Percentiles rank a stretch among this genome's conserved stretches.
Evolutionary conservation across 1,140 invertebrate species (phyloP).

Genomic region (Nomia melanderi): DNA sequence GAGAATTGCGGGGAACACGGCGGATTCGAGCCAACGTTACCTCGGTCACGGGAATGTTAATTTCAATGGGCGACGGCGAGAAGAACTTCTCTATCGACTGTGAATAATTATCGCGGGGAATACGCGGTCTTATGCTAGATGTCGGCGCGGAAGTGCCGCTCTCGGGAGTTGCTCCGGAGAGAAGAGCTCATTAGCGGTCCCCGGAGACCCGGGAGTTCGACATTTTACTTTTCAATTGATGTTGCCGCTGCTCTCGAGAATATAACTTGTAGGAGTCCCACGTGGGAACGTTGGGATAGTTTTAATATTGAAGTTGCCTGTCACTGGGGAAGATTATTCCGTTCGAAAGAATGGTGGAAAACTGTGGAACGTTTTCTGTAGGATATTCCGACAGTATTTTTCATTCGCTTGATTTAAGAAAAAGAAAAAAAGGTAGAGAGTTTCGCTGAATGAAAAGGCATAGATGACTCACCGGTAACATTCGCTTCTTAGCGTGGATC

Average conservation of each 20-base stretch:
- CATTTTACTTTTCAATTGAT: neutral
- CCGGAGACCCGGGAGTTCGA: neutral
- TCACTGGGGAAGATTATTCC: too few species aligned
- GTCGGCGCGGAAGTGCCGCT: neutral
- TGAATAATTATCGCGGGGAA: neutral
- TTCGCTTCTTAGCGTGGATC: neutral
- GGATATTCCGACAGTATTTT: too few species aligned
- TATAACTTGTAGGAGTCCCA: neutral
- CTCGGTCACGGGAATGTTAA: neutral
- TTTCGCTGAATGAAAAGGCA: neutral
- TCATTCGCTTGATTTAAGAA: too few species aligned
- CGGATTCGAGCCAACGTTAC: too few species aligned
- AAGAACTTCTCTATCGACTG: neutral
- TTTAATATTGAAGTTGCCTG: too few species aligned
- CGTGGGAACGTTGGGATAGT: too few species aligned
- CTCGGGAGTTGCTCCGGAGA: too few species aligned
- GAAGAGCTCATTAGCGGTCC: too few species aligned
- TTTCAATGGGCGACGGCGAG: neutral
- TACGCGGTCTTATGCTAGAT: neutral
- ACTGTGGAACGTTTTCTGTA: too few species aligned
- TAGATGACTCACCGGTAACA: constrained; percentile 44
- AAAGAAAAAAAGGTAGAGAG: too few species aligned
- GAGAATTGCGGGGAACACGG: neutral
- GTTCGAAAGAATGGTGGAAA: too few species aligned
- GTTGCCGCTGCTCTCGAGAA: neutral